These are phyloP conservation scores for Drosophila kurseongensis DNA, from an alignment of 1,140 invertebrate genomes.

Conservation along the genomic window DNA sequence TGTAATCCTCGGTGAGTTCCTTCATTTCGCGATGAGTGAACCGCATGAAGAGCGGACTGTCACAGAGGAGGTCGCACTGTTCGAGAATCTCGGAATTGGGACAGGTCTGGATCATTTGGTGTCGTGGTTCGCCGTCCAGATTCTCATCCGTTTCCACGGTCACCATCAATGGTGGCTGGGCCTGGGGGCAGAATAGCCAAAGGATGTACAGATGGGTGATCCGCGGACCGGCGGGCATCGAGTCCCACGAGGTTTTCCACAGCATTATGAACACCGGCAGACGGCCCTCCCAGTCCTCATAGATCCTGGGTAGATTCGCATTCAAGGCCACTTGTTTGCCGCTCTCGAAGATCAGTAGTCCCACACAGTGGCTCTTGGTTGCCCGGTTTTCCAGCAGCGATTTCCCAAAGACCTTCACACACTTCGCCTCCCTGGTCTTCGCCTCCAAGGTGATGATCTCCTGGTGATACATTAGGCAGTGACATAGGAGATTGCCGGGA, in stretches of 20 bases:
- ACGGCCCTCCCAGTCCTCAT: not conserved
- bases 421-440: not conserved
- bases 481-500: not conserved
- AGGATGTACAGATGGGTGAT: conserved; percentile 22
- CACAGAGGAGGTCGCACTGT: conserved; percentile 2
- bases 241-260: conserved; percentile 29
- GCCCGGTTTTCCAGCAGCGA: not conserved
- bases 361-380: conserved; percentile 1
- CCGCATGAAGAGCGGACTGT: conserved; percentile 15
- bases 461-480: conserved; percentile 11
- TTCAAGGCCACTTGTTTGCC: not conserved
- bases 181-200: conserved; percentile 29
- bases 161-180: not conserved
- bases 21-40: conserved; percentile 35
- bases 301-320: not conserved
- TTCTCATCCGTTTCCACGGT: not conserved
- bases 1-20: conserved; percentile 10
- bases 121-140: not conserved
- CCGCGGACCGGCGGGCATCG: not conserved
- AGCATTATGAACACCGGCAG: conserved; percentile 11
- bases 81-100: not conserved
- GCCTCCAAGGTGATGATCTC: not conserved
- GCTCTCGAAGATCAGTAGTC: conserved; percentile 8
- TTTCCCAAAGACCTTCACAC: not conserved
- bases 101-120: conserved; percentile 13